Base-by-base conservation (phyloP, 1,140 invertebrate species). In the Orussus abietinus region DNA sequence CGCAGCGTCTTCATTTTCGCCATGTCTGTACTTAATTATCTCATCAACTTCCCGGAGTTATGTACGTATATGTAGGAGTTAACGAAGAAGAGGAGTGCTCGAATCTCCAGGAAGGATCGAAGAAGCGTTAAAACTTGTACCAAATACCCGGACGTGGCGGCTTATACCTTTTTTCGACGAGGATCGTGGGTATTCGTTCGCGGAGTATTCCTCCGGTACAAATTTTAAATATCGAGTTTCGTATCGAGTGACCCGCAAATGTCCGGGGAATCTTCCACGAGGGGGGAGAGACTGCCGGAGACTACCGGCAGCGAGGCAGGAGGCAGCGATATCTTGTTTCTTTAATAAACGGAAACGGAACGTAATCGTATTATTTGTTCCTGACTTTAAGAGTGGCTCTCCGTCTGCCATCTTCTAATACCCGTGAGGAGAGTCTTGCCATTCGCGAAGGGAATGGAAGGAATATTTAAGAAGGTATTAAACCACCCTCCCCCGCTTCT, bases 351-450 rank as follows among this genome's bases (percentile, higher is more conserved):
- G 71, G 71, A 74, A 74, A 71, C 64, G 63, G 56, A 72, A 65
- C 57, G 63, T 74, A 74, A 74, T 74, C 71, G 69, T 71, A 74
- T 74, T 74, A 74, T 74, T 72, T 69, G 64, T 69, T 72, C 59
- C 64, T 69, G 62, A 59, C 62, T 64, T 68, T 58, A 55, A 55
- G 56, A 49, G 52, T 47, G 63, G 51, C 15, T 26, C 29, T 20
- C 36, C 21, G 19, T 17, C 21, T 18, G 4, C 45, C 51, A 44
- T 55, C 45, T 39, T 47, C 50, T 59, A 59, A 65, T 62, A 54
- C 59, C 47, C 50, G 36, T 25, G 35, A 19, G 35, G 34, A 28
- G 37, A 33, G 43, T 17, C 38, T 45, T 21, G 28, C 18, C 43
- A 32, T 38, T 30, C 35, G 18, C 29, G 33, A 33, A 44, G 41